These are phyloP conservation scores for Sylvia borin DNA, from an alignment of 2,797 vertebrate genomes.

Conservation along the genomic window DNA sequence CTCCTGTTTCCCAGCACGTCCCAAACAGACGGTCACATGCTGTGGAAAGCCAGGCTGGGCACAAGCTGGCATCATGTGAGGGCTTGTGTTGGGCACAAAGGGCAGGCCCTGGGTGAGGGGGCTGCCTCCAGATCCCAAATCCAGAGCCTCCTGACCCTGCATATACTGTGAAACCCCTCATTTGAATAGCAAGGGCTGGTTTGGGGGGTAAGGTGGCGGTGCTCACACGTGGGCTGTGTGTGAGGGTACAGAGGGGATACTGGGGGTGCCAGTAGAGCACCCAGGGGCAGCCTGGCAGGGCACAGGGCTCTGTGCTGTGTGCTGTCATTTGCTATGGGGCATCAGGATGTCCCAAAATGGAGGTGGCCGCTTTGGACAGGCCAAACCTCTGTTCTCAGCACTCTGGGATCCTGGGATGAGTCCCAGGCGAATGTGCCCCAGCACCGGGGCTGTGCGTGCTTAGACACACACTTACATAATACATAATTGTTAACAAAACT, in stretches of 20 bases:
- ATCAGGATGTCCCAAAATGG: not conserved
- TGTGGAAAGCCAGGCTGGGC: not conserved
- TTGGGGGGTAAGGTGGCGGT: not conserved
- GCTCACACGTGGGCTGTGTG: accelerated
- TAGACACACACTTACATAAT: slow-evolving; percentile 4
- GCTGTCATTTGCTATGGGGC: not conserved
- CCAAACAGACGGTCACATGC: accelerated
- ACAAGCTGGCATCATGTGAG: accelerated
- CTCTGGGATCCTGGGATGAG: not conserved
- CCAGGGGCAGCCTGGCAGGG: accelerated
- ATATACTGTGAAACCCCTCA: accelerated
- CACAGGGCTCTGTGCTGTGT: not conserved
- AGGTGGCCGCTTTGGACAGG: not conserved
- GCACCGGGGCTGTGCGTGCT: not conserved
- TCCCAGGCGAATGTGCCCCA: not conserved
- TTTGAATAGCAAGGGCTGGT: not conserved
- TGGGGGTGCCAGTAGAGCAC: not conserved
- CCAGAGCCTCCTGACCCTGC: not conserved
- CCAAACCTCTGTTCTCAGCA: not conserved
- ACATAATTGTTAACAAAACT: slow-evolving; percentile 49
- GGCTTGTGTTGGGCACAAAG: not conserved
- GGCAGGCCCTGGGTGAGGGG: not conserved
- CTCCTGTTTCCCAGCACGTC: not conserved
- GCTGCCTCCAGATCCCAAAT: not conserved
- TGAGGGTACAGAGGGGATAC: not conserved